Conservation (phyloP, 2,888 invertebrate species). For the Drosophila colorata region DNA sequence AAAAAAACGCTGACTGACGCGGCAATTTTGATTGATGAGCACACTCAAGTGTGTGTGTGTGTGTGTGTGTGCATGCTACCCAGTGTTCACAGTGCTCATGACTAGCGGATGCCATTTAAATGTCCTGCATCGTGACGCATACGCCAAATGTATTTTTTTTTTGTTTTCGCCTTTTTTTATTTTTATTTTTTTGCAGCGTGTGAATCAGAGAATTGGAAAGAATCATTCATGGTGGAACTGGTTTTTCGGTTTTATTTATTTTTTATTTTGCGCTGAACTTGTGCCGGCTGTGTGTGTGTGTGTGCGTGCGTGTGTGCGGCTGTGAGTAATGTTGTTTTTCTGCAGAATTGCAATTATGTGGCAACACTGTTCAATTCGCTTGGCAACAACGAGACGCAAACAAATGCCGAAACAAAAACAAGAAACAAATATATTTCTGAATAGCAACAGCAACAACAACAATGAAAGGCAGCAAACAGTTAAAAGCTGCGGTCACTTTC, state of each 20-base stretch:
- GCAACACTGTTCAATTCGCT: conserved; percentile 59
- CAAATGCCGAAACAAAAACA: conserved; percentile 31
- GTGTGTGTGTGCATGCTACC: conserved; percentile 6
- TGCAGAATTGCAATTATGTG: conserved; percentile 35
- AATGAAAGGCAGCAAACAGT: conserved; percentile 22
- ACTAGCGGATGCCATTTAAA: conserved; percentile 35
- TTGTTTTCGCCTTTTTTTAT: conserved; percentile 1
- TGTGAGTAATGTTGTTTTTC: conserved; percentile 29
- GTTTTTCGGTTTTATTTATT: conserved; percentile 14
- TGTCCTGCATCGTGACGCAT: conserved; percentile 51
- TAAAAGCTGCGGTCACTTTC: conserved; percentile 60
- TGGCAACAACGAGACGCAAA: conserved; percentile 59
- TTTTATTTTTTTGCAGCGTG: conserved; percentile 35
- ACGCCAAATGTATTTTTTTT: conserved; percentile 23
- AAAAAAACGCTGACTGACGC: conserved; percentile 1
- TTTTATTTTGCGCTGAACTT: conserved; percentile 25
- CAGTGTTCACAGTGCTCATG: conserved; percentile 14
- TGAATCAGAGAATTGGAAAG: conserved; percentile 51
- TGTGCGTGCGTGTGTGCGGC: neutral
- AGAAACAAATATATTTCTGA: conserved; percentile 34
- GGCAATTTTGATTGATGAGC: conserved; percentile 44
- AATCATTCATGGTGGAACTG: conserved; percentile 53
- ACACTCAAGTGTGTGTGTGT: neutral
- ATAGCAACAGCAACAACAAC: conserved; percentile 31
- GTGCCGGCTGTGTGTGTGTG: conserved; percentile 18